Base-by-base conservation (phyloP, 2,888 invertebrate genomes). In the Ophion slaviceki region DNA sequence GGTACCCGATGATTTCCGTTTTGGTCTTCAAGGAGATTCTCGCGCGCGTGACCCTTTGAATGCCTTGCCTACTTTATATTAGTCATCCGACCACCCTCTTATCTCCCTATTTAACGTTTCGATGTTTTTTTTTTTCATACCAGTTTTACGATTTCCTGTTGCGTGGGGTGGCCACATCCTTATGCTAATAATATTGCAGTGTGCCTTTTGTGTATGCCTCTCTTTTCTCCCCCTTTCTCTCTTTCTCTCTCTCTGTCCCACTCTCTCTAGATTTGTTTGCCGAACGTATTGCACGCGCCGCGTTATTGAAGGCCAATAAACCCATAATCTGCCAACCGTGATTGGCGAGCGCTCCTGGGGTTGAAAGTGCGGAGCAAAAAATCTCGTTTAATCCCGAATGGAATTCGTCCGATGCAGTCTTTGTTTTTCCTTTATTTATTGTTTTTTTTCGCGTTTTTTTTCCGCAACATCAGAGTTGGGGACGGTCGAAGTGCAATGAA, bases 41-140 rank as follows among this genome's bases (percentile, higher is more conserved):
- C 88, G 92, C 87, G 89, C 93, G 93, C 53, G 53, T 93, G 93
- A 93, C 92, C 88, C 76, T 86, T 88, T 92, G 91, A 93, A 93
- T 92, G 84, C 89, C 80, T 88, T 82, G 89, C 89, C 90, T 92
- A 89, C 91, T 92, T 92, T 53, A 53, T 53, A 53, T 53, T 53
- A 92, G 87, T 87, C 88, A 82, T 85, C 88, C 87, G 72, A 70
- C 74, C 74, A 68, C 82, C 79, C 86, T 84, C 89, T 89, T 89
- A 89, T 91, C 90, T 90, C 17, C 85, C 88, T 88, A 89, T 89
- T 90, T 90, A 88, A 89, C 88, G 88, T 90, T 91, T 87, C 87
- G 88, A 92, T 92, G 53, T 91, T 92, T 92, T 89, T 57, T 92
- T 92, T 89, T 77, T 67, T 57, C 32, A 92, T 92, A 87, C 89